Conservation (phyloP, 2,797 vertebrate genomes). For the Brachyalestes nurse region DNA sequence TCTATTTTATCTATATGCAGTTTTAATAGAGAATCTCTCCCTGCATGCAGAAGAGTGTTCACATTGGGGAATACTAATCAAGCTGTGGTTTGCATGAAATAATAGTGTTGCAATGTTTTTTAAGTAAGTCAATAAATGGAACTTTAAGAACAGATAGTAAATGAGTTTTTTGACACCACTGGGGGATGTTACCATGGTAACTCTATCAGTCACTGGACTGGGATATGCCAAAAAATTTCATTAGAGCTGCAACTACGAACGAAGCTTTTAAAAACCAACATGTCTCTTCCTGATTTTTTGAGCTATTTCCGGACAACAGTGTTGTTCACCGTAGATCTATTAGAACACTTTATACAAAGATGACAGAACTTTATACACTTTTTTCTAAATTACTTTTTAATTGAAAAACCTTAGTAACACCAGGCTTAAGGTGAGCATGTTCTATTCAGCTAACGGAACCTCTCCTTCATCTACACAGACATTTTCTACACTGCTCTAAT, state of each 20-base stretch:
- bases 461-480: constrained; percentile 32
- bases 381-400: constrained; percentile 1
- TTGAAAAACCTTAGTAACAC: constrained; percentile 37
- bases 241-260: not conserved
- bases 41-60: too few species aligned
- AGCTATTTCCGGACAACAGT: not conserved
- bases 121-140: too few species aligned
- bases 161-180: too few species aligned
- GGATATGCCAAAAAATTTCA: not conserved
- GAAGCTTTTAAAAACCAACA: not conserved
- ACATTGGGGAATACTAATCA: too few species aligned
- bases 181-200: too few species aligned
- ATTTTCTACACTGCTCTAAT: constrained; percentile 27
- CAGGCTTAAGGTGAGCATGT: constrained; percentile 22
- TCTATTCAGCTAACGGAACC: constrained; percentile 8
- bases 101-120: too few species aligned
- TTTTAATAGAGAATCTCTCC: too few species aligned
- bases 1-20: too few species aligned
- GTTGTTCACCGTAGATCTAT: not conserved
- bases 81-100: too few species aligned
- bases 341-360: not conserved
- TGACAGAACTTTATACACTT: not conserved
- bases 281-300: not conserved
- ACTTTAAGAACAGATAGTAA: too few species aligned
- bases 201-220: too few species aligned